Conservation (phyloP, 2,888 invertebrate species). For the Prenolepis imparis region DNA sequence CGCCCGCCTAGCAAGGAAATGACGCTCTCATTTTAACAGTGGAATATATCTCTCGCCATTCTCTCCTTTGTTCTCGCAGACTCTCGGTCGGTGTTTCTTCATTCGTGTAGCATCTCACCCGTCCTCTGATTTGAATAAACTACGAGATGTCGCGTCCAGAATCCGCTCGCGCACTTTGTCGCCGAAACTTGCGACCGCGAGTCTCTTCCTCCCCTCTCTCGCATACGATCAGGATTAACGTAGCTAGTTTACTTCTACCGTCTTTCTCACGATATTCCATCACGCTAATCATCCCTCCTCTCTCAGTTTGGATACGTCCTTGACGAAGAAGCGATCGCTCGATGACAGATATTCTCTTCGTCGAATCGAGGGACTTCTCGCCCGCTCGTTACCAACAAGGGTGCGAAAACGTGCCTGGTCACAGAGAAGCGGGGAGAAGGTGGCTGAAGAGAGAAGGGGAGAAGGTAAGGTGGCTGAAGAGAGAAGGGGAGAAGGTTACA, state of each 20-base stretch:
- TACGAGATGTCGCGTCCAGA: constrained; percentile 44
- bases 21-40: constrained; percentile 30
- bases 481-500: too few species aligned
- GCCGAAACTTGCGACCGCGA: constrained; percentile 32
- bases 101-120: neutral
- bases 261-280: constrained; percentile 16
- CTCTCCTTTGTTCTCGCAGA: constrained; percentile 36
- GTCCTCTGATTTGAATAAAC: constrained; percentile 48
- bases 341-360: constrained; percentile 46
- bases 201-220: constrained; percentile 8
- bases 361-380: constrained; percentile 55
- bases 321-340: constrained; percentile 39
- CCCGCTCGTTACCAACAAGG: constrained; percentile 50
- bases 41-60: neutral
- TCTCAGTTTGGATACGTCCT: constrained; percentile 15
- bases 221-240: neutral
- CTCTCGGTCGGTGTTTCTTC: constrained; percentile 6
- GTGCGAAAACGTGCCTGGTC: constrained; percentile 58
- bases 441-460: constrained; percentile 20
- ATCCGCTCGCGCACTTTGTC: constrained; percentile 38
- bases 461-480: constrained; percentile 37
- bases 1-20: constrained; percentile 11
- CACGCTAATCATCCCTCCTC: constrained; percentile 46
- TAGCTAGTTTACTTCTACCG: constrained; percentile 5
- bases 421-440: constrained; percentile 11